phyloP scores from a whole-genome alignment of 2,888 invertebrate genomes.

The Eupeodes latifasciatus region DNA sequence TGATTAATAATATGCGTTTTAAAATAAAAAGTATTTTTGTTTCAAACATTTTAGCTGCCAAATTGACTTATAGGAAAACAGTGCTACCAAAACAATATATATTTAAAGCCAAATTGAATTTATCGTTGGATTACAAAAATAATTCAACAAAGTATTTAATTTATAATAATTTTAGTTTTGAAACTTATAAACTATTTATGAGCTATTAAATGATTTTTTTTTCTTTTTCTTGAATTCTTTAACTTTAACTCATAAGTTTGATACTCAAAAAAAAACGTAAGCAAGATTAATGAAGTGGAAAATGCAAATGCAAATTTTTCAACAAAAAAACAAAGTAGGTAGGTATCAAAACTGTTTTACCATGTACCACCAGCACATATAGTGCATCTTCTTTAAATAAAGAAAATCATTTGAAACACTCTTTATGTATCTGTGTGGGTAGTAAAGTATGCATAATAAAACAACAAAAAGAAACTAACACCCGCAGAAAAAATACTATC shows the following conservation, averaged over 20 bases:
- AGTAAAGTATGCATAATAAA: background rate
- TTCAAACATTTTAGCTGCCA: no score
- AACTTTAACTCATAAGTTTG: background rate
- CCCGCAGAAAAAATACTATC: slow-evolving; percentile 50
- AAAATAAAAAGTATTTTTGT: no score
- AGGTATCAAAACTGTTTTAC: background rate
- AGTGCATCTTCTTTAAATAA: background rate
- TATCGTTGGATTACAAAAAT: no score
- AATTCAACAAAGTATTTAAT: no score
- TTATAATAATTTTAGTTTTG: no score
- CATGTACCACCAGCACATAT: background rate
- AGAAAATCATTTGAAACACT: background rate
- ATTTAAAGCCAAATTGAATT: no score
- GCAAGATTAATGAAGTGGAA: slow-evolving; percentile 61
- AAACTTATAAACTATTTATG: no score
- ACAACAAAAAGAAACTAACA: slow-evolving; percentile 31
- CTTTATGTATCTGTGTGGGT: background rate
- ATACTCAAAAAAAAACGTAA: slow-evolving; percentile 48
- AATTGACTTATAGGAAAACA: no score
- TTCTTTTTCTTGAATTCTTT: background rate
- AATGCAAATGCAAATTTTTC: slow-evolving; percentile 46
- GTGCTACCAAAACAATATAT: no score
- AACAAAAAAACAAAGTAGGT: background rate
- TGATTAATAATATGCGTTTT: no score
- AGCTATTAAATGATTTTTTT: background rate